Percentiles rank a stretch among this genome's conserved stretches.
Evolutionary conservation across 2,888 invertebrate genomes (phyloP).

Genomic region (Rhyacophila evoluta): DNA sequence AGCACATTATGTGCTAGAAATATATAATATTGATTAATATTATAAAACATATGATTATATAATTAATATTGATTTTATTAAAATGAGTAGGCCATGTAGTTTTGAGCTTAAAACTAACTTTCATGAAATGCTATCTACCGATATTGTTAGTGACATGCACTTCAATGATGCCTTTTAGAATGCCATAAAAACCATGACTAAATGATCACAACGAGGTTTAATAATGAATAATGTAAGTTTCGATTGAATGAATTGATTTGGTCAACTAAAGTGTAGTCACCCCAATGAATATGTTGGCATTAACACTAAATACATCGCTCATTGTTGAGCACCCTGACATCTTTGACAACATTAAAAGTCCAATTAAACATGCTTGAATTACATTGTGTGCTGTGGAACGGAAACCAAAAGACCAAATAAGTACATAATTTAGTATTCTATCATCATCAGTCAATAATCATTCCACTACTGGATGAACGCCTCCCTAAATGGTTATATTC

Average conservation of each 20-base stretch:
- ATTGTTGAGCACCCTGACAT: background rate
- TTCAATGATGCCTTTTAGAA: background rate
- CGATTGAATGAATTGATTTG: background rate
- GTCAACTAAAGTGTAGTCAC: background rate
- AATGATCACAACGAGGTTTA: background rate
- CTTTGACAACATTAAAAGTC: slow-evolving; percentile 32
- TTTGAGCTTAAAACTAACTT: too few relatives aligned
- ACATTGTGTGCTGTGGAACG: background rate
- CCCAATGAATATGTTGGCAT: background rate
- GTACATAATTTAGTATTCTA: too few relatives aligned
- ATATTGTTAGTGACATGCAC: too few relatives aligned
- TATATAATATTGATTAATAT: too few relatives aligned
- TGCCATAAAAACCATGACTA: background rate
- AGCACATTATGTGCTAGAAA: too few relatives aligned
- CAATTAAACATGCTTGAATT: slow-evolving; percentile 29
- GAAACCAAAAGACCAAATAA: background rate
- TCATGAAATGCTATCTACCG: too few relatives aligned
- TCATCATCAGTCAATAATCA: too few relatives aligned
- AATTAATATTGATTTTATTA: too few relatives aligned
- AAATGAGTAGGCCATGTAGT: too few relatives aligned
- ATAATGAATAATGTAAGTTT: background rate
- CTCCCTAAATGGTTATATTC: too few relatives aligned
- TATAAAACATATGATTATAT: too few relatives aligned
- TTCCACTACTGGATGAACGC: too few relatives aligned
- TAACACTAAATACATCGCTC: background rate